These are phyloP conservation scores for Rostrhamus sociabilis DNA, from an alignment of 2,797 vertebrate species.

Conservation along the genomic window DNA sequence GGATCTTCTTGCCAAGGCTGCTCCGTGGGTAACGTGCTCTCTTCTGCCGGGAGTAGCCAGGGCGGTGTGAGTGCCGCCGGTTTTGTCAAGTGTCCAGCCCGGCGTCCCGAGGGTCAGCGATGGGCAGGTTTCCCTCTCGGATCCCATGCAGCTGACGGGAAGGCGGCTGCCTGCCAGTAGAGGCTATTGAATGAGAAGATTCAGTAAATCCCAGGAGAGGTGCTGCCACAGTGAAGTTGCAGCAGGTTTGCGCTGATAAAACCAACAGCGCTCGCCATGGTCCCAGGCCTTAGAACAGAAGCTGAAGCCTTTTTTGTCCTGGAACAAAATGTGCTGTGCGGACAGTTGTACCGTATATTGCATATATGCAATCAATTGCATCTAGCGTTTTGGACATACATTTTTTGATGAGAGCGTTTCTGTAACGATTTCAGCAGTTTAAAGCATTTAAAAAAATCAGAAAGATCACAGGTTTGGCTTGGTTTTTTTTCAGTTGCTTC, in stretches of 20 bases:
- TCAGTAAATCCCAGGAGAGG: not conserved
- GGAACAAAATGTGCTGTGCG: not conserved
- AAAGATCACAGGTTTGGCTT: not conserved
- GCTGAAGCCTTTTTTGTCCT: not conserved
- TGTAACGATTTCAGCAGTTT: not conserved
- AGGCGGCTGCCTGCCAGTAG: not conserved
- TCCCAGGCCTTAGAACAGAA: not conserved
- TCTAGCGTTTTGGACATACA: not conserved
- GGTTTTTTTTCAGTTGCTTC: not conserved
- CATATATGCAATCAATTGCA: not conserved
- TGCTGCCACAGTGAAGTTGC: not conserved
- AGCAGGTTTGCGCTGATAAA: conserved; percentile 45
- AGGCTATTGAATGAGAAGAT: conserved; percentile 14
- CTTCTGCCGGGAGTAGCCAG: not conserved
- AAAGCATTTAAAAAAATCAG: not conserved
- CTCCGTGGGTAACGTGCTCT: not conserved
- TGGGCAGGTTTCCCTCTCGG: not conserved
- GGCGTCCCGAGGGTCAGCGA: rapidly evolving
- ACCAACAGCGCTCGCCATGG: not conserved
- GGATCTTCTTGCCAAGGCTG: not conserved
- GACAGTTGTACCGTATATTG: not conserved
- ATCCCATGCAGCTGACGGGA: not conserved
- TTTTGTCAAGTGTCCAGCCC: not conserved
- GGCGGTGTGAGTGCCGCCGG: not conserved
- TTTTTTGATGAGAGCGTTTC: not conserved